These are phyloP conservation scores for Dioctria linearis DNA, from an alignment of 2,888 invertebrate species.

Conservation along the genomic window DNA sequence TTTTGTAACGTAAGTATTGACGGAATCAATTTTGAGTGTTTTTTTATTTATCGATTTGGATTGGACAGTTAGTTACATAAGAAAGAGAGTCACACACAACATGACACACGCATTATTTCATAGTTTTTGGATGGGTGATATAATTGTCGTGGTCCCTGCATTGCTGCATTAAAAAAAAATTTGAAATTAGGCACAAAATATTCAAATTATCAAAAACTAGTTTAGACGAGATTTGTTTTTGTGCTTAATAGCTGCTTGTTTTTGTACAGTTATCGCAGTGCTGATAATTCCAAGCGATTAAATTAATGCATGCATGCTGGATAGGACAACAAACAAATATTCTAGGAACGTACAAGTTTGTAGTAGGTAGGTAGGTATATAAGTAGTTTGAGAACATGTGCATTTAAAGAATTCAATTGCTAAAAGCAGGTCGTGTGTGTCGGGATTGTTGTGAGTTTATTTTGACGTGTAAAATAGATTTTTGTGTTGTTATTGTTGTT, in stretches of 20 bases:
- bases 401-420: too few species aligned
- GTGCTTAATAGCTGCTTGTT: too few species aligned
- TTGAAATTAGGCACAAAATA: neutral
- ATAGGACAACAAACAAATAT: neutral
- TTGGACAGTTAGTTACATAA: too few species aligned
- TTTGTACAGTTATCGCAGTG: conserved; percentile 3
- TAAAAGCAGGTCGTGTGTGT: too few species aligned
- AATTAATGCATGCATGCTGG: neutral
- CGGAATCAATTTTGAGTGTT: conserved; percentile 3
- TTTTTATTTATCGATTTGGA: neutral
- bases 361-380: too few species aligned
- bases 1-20: neutral
- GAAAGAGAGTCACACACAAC: too few species aligned
- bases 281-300: neutral
- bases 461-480: too few species aligned
- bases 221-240: conserved; percentile 36
- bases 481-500: too few species aligned
- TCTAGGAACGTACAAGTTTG: neutral
- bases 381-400: too few species aligned
- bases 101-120: too few species aligned
- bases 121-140: neutral
- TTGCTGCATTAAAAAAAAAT: too few species aligned
- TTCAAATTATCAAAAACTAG: conserved; percentile 14
- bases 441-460: too few species aligned
- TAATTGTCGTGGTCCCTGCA: neutral